phyloP scores from a whole-genome alignment of 1,140 invertebrate species.

The Tetramorium alpestre region DNA sequence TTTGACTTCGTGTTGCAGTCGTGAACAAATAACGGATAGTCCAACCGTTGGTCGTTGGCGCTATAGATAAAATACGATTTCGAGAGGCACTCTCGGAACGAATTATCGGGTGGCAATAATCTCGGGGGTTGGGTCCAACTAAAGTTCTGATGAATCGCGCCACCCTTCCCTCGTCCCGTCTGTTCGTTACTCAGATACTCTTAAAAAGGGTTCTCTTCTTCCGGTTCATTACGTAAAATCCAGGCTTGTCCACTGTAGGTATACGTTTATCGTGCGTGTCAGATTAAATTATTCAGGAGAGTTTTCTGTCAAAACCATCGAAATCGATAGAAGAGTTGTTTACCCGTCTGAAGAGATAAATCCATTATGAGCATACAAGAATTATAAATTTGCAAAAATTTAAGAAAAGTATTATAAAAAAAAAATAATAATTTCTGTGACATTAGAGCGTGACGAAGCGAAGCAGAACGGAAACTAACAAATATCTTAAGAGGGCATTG shows the following conservation, averaged over 20 bases:
- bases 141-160: not conserved
- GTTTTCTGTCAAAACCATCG: not conserved
- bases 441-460: not conserved
- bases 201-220: conserved; percentile 38
- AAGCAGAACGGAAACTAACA: not conserved
- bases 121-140: conserved; percentile 29
- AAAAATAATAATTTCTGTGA: not conserved
- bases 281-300: not conserved
- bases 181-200: not conserved
- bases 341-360: not conserved
- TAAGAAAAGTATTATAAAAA: not conserved
- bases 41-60: not conserved
- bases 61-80: conserved; percentile 24
- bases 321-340: not conserved
- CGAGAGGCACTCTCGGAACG: conserved; percentile 12
- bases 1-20: conserved; percentile 23
- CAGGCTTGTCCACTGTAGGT: not conserved
- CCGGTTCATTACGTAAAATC: conserved; percentile 22
- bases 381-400: not conserved
- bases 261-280: not conserved
- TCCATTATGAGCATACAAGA: not conserved
- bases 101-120: conserved; percentile 52
- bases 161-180: not conserved
- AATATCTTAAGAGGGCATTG: not conserved
- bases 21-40: conserved; percentile 24